Base-by-base conservation (phyloP, 2,797 vertebrate genomes). In the Artibeus jamaicensis region DNA sequence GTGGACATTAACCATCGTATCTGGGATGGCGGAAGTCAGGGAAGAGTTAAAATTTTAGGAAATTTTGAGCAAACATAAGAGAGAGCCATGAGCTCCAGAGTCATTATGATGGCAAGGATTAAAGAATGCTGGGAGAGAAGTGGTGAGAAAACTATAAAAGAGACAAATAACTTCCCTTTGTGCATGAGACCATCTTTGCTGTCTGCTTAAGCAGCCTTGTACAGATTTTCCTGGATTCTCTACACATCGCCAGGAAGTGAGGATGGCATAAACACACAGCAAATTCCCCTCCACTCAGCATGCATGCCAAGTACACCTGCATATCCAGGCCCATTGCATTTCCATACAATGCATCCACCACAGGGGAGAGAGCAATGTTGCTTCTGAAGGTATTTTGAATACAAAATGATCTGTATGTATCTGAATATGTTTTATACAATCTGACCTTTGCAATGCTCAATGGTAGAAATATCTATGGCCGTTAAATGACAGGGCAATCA, bases 331-430 rank as follows among this genome's bases (percentile, higher is more conserved):
- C 89, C 77, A 19, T 86, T 87, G 86, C 18, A 1, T 92, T 93
- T 96, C 84, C 92, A 91, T 92, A 42, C 83, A 95, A 92, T 96
- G 94, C 59, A 55, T 95, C 77, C 96, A 84, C 88, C 88, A 57
- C 92, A 81, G 89, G 87, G 96, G 44, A 48, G n/a, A 55, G 67
- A 89, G 87, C 92, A 73, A 34, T 32, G 70, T 86, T 59, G 68
- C 50, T 82, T 83, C 81, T 62, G 19, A 93, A 59, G 91, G 95
- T 92, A 91, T 96, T 95, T 95, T 90, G 98, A 98, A 98, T 96
- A 96, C 94, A 97, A 94, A 98, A 96, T 3, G 6, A 95, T 81
- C 55, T 83, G 92, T 94, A 44, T 78, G 24, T 59, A 92, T 81
- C 62, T 88, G 93, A 94, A 83, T 94, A 71, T 2, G 26, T 67